Conservation (phyloP, 2,113 vertebrate species). For the Thoracochromis brauschi region DNA sequence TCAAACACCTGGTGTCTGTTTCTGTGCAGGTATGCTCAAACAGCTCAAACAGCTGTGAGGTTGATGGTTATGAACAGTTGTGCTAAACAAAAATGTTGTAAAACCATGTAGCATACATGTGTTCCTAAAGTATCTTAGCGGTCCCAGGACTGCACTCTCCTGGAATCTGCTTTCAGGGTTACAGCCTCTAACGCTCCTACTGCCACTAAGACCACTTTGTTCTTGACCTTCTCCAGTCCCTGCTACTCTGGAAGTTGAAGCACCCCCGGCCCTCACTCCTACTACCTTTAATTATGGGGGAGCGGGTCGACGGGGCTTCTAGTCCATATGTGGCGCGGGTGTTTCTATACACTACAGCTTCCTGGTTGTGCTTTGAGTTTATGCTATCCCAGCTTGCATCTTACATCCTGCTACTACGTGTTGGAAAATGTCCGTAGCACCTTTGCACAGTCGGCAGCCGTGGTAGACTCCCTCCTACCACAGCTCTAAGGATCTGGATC, state of each 20-base stretch:
- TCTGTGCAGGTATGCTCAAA: background rate
- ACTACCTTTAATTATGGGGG: background rate
- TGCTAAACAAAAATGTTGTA: background rate
- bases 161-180: background rate
- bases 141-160: background rate
- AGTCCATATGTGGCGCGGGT: background rate
- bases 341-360: background rate
- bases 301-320: background rate
- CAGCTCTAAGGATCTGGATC: background rate
- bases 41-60: background rate
- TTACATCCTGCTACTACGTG: background rate
- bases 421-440: background rate
- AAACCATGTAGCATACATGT: background rate
- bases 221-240: background rate
- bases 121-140: background rate
- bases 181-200: rapidly evolving
- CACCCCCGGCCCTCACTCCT: rapidly evolving
- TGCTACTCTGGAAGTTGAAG: background rate
- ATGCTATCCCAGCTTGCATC: background rate
- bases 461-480: background rate
- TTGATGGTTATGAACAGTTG: background rate
- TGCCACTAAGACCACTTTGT: background rate
- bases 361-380: background rate
- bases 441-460: background rate
- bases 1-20: rapidly evolving